Conservation (phyloP, 2,888 invertebrate genomes). For the Megaustenia siamemsis region DNA sequence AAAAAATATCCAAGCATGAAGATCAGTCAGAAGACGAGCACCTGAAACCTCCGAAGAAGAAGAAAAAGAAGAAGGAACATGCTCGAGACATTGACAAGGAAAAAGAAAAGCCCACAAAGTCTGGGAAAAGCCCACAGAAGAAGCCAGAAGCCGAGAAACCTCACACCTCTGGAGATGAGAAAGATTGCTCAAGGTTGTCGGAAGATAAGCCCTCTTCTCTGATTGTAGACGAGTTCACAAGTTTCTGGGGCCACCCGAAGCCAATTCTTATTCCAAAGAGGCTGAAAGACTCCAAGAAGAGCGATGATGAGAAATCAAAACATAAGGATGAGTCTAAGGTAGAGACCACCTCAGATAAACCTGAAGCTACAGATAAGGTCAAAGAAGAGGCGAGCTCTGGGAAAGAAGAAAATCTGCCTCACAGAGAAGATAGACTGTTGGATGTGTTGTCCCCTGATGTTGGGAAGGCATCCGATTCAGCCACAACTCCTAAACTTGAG, state of each 20-base stretch:
- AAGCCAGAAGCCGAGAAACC: conserved; percentile 33
- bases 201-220: conserved; percentile 47
- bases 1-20: conserved; percentile 28
- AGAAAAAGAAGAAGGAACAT: conserved; percentile 55
- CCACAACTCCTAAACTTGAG: conserved; percentile 39
- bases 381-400: conserved; percentile 50
- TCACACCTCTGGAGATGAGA: conserved; percentile 46
- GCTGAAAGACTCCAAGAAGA: conserved; percentile 53
- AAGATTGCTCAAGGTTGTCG: conserved; percentile 46
- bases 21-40: conserved; percentile 15
- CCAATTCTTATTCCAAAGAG: conserved; percentile 56
- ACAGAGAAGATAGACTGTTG: conserved; percentile 13
- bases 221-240: conserved; percentile 55
- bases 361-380: conserved; percentile 47
- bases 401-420: conserved; percentile 26
- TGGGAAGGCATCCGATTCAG: conserved; percentile 28
- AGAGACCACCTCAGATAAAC: conserved; percentile 37
- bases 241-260: conserved; percentile 59
- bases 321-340: conserved; percentile 54
- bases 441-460: neutral
- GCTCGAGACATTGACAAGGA: conserved; percentile 30
- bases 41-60: conserved; percentile 44
- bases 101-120: conserved; percentile 28
- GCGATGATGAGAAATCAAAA: conserved; percentile 53
- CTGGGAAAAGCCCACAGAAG: neutral